Conservation (phyloP, 2,797 vertebrate genomes). For the Enteromius argenteus region DNA sequence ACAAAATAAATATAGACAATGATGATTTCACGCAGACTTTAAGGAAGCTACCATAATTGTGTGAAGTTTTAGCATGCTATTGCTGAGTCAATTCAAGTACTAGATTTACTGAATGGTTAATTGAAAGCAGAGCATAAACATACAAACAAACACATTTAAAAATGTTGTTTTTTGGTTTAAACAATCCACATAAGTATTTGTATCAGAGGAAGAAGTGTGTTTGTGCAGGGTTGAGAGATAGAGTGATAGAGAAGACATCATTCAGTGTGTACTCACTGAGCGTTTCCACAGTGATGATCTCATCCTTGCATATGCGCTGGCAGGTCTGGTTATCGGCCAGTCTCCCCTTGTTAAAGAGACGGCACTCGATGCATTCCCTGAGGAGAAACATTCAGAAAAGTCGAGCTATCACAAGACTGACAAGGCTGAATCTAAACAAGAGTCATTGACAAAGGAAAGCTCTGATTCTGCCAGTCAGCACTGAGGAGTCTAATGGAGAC, state of each 20-base stretch:
- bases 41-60: neutral
- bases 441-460: neutral
- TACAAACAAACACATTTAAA: neutral
- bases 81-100: neutral
- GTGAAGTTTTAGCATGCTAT: neutral
- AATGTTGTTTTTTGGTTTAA: neutral
- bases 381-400: conserved; percentile 31
- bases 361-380: conserved; percentile 96
- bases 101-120: neutral
- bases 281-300: conserved; percentile 88
- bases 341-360: conserved; percentile 87
- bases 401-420: neutral
- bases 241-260: neutral
- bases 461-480: conserved; percentile 1
- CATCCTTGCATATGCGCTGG: conserved; percentile 83
- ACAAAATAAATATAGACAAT: too few species aligned
- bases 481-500: neutral
- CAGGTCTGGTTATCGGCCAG: conserved; percentile 94
- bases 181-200: neutral
- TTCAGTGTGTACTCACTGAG: conserved; percentile 81
- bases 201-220: neutral
- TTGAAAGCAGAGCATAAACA: neutral
- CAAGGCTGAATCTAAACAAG: neutral
- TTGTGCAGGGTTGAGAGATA: neutral
- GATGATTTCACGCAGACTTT: too few species aligned